A percentile compares a stretch with the other conserved stretches of the same genome.
phyloP scores from a whole-genome alignment of 2,888 invertebrate genomes.

The Sesia bembeciformis region DNA sequence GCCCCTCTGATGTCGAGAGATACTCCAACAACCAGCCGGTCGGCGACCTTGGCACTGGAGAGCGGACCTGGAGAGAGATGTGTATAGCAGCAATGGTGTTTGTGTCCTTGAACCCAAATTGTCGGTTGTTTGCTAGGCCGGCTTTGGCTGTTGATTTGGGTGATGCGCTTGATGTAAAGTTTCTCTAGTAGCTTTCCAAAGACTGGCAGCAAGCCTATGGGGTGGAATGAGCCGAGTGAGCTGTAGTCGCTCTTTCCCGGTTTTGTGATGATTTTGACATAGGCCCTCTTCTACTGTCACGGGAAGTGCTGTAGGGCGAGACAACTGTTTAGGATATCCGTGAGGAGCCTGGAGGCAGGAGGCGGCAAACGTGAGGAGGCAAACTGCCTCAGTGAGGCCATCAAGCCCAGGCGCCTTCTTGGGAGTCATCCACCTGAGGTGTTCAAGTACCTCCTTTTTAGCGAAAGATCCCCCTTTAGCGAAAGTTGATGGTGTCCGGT shows the following conservation, averaged over 20 bases:
- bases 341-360: not conserved
- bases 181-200: not conserved
- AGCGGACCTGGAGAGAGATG: not conserved
- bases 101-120: not conserved
- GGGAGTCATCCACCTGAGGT: not conserved
- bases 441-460: not conserved
- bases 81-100: not conserved
- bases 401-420: not conserved
- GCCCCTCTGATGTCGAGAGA: not conserved
- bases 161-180: not conserved
- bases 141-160: not conserved
- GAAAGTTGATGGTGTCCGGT: not conserved
- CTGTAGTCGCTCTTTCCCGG: not conserved
- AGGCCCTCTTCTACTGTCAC: not conserved
- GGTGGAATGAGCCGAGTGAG: not conserved
- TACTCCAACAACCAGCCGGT: not conserved
- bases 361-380: not conserved
- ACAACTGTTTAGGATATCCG: not conserved
- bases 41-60: not conserved
- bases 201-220: not conserved
- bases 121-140: not conserved
- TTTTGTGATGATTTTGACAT: not conserved
- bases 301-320: not conserved
- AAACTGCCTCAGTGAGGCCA: not conserved
- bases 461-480: not conserved